Evolutionary conservation across 2,113 vertebrate genomes (phyloP).

Genomic region (Todiramphus saurophagus): DNA sequence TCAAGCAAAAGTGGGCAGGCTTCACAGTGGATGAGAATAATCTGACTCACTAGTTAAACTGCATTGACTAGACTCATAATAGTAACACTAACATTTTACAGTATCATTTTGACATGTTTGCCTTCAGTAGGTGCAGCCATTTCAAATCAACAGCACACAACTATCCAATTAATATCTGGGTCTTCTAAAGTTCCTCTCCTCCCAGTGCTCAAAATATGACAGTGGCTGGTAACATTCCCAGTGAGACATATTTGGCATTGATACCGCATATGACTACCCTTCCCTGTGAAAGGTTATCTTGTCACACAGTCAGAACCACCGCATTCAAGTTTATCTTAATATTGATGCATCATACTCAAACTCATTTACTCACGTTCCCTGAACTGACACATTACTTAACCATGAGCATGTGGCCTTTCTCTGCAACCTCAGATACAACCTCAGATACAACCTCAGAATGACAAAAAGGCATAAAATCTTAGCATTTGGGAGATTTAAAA

Average conservation of each 20-base stretch:
- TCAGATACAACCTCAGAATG: background rate
- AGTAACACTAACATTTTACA: background rate
- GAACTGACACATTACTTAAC: background rate
- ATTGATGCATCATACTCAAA: background rate
- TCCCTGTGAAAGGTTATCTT: background rate
- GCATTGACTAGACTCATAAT: background rate
- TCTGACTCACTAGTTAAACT: background rate
- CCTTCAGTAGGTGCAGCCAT: background rate
- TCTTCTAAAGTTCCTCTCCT: background rate
- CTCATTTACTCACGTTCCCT: accelerated
- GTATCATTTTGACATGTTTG: background rate
- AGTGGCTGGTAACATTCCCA: background rate
- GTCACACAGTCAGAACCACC: background rate
- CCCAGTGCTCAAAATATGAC: background rate
- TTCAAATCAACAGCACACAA: background rate
- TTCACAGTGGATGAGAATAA: background rate
- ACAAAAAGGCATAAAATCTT: background rate
- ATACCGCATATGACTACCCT: background rate
- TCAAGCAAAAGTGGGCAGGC: background rate
- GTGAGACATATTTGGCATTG: background rate
- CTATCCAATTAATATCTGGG: background rate
- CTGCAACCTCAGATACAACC: background rate
- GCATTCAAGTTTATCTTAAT: background rate
- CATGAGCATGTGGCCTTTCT: background rate
- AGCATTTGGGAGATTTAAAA: background rate